Evolutionary conservation across 2,888 invertebrate genomes (phyloP), one percentile per base, ranked within the genome.

Genomic region (Leptothorax acervorum): DNA sequence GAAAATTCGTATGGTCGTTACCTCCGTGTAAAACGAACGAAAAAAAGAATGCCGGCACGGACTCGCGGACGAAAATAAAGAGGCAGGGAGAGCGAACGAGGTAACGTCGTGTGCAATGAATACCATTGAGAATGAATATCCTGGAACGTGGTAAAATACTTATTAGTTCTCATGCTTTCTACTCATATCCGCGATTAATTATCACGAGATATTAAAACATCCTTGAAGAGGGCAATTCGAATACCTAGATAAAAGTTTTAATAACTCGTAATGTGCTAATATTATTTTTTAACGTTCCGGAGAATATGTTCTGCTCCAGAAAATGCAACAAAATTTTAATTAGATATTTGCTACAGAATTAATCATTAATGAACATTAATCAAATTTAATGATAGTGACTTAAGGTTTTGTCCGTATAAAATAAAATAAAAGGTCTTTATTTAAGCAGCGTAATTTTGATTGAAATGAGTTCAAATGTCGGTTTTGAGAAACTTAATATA

Each of bases 1-100:
- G 84, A 89, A 92, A 93, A 93, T 92, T 92, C 92, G 91, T 92
- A 91, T 86, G 89, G 88, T 91, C 91, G 90, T 93, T 90, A 88
- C 86, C 83, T 87, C 51, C 74, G 63, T 35, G 85, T 81, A 85
- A 89, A 88, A 86, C 65, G 81, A 83, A 62, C 23, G 55, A 63
- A 84, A 86, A 83, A 87, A 82, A 70, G 63, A 74, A 57, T 31
- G 74, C 66, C 78, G 88, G 84, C 86, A 83, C 76, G 79, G 75
- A 73, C 75, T 75, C 75, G 82, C 71, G 83, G 74, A 82, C 84
- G 74, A 82, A 78, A 85, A 83, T 57, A 78, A 85, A 85, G 82
- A 83, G 63, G 51, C 55, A 39, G 73, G 65, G 81, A 82, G 23
- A 60, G 74, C 42, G 15, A 70, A 55, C 45, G 75, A 66, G 62